phyloP scores from a whole-genome alignment of 2,888 invertebrate species.

The Agrochola macilenta region DNA sequence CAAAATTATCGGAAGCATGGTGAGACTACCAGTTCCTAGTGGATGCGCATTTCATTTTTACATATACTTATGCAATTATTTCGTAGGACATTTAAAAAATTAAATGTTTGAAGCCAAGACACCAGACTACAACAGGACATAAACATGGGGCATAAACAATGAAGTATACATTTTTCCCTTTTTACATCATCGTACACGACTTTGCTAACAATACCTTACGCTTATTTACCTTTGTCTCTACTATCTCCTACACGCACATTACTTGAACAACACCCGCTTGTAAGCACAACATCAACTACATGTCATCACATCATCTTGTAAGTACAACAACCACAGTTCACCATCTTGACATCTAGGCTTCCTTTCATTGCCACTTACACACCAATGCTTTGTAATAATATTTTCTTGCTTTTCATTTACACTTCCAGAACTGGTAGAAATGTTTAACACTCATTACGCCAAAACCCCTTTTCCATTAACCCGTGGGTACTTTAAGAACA shows the following conservation, averaged over 20 bases:
- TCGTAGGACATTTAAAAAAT: constrained; percentile 53
- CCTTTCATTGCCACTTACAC: constrained; percentile 68
- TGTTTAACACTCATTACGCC: constrained; percentile 79
- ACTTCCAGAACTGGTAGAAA: constrained; percentile 85
- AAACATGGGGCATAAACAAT: constrained; percentile 55
- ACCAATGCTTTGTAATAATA: constrained; percentile 78
- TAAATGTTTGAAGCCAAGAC: constrained; percentile 58
- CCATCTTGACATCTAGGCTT: constrained; percentile 42
- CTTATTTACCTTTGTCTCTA: constrained; percentile 44
- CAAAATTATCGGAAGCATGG: constrained; percentile 81
- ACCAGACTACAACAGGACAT: constrained; percentile 63
- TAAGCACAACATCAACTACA: constrained; percentile 39
- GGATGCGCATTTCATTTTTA: constrained; percentile 89
- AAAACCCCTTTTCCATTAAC: constrained; percentile 87
- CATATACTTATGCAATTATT: constrained; percentile 57
- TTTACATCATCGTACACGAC: constrained; percentile 54
- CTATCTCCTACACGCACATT: constrained; percentile 39
- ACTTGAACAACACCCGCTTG: constrained; percentile 43
- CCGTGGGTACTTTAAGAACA: constrained; percentile 82
- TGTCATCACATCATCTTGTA: constrained; percentile 34
- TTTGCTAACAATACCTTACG: constrained; percentile 60
- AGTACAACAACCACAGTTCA: constrained; percentile 33
- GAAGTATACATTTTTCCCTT: constrained; percentile 53
- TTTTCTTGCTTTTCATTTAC: constrained; percentile 85
- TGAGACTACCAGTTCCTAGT: constrained; percentile 73